A percentile compares a stretch with the other conserved stretches of the same genome.
These are phyloP conservation scores for Meriones psammophilus DNA, from an alignment of 2,797 vertebrate species.

Conservation along the genomic window DNA sequence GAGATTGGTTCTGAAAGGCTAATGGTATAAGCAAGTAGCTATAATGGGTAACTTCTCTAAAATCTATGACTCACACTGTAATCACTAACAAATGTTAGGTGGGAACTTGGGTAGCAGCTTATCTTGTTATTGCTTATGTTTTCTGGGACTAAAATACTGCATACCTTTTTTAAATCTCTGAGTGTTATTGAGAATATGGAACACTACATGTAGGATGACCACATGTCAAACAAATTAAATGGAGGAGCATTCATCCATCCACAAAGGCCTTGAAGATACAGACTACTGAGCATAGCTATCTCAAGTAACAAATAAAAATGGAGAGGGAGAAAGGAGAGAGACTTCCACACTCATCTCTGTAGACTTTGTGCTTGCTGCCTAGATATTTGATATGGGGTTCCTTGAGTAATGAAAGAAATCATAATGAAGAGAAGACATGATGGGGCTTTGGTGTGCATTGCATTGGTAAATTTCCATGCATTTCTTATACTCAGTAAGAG, in stretches of 20 bases:
- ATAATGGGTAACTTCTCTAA: not conserved
- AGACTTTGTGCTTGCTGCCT: not conserved
- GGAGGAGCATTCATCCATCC: not conserved
- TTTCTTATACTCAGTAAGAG: not conserved
- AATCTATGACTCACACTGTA: not conserved
- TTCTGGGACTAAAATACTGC: not conserved
- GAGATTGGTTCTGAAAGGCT: not conserved
- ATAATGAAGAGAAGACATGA: conserved; percentile 4
- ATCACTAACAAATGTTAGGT: not conserved
- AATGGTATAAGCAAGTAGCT: not conserved
- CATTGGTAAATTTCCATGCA: not conserved
- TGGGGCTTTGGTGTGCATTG: not conserved
- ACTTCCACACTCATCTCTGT: not conserved
- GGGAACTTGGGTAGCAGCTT: not conserved
- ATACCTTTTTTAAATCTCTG: not conserved
- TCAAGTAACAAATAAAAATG: not conserved
- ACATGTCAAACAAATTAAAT: not conserved
- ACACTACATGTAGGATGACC: not conserved
- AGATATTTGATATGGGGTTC: not conserved
- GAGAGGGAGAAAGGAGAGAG: not conserved
- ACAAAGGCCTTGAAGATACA: not conserved
- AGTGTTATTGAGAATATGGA: not conserved
- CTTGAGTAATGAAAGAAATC: not conserved
- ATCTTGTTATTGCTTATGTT: not conserved
- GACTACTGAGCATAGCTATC: not conserved